These are phyloP conservation scores for Ceratoteleas bidentatus DNA, from an alignment of 1,140 invertebrate genomes.

Conservation along the genomic window DNA sequence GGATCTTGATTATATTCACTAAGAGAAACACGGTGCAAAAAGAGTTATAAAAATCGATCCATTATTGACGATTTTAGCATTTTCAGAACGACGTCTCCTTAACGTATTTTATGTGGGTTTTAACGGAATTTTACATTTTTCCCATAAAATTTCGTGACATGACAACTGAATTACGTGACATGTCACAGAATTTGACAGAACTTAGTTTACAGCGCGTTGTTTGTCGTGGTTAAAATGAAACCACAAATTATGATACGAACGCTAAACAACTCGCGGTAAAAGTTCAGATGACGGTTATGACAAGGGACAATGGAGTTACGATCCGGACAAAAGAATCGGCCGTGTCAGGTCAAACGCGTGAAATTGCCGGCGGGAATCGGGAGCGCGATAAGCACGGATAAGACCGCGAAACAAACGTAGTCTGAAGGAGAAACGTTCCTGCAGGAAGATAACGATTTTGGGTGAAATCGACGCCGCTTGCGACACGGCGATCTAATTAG, in stretches of 20 bases:
- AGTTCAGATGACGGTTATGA: constrained; percentile 21
- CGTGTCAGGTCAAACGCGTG: constrained; percentile 25
- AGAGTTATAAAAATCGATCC: too few species aligned
- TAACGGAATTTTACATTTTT: too few species aligned
- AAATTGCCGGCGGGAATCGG: constrained; percentile 15
- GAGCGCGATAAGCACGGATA: constrained; percentile 3
- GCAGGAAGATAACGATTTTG: constrained; percentile 25
- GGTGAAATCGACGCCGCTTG: constrained; percentile 28
- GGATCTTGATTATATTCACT: too few species aligned
- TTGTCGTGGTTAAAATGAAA: constrained; percentile 5
- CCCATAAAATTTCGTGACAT: too few species aligned
- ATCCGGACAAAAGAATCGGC: constrained; percentile 17
- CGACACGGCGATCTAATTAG: constrained; percentile 35
- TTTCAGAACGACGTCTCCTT: too few species aligned
- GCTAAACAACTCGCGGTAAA: constrained; percentile 14
- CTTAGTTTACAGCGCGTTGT: background rate
- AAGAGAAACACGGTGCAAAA: too few species aligned
- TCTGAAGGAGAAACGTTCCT: constrained; percentile 9
- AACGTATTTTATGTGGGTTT: too few species aligned
- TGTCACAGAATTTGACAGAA: too few species aligned
- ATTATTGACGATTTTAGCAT: too few species aligned
- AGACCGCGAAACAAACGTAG: constrained; percentile 11
- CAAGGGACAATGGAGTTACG: constrained; percentile 15
- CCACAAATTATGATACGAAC: constrained; percentile 29
- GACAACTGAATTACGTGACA: too few species aligned